Evolutionary conservation across 2,888 invertebrate species (phyloP), one percentile per base, ranked within the genome.

Genomic region (Pharmacophagus antenor): DNA sequence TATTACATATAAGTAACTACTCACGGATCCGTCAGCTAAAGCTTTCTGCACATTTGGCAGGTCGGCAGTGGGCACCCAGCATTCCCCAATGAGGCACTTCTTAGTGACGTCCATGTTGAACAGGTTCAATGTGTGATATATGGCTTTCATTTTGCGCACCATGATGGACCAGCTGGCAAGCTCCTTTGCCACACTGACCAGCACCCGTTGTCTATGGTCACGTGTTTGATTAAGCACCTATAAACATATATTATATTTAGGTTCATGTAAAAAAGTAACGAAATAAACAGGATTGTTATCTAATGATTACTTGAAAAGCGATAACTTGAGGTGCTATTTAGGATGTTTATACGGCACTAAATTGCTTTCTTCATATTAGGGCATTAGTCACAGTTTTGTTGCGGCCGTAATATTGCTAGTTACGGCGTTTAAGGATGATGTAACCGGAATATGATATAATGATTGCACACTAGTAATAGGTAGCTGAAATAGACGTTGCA

Each of bases 91-190:
- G 61, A 96, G 92, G 82, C 96, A 96, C 81, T 96, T 96, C 87
- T 95, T 95, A 6, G 96, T 96, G 63, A 96, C 95, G 72, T 97
- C 96, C 91, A 96, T 93, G 80, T 95, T 97, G 91, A 97, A 97
- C 67, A 96, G 88, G 82, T 97, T 97, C 71, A 97, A 92, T 0
- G 96, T 96, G 83, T 97, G 96, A 88, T 97, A 97, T 79, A 97
- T 96, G 56, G 97, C 96, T 85, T 97, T 97, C 93, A 97, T 96
- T 88, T 97, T 97, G 67, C 95, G 93, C 31, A 97, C 97, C 94
- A 97, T 97, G 64, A 97, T 93, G 70, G 93, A 94, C 98, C 98
- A 98, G 77, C 95, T 95, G 64, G 96, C 94, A 65, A 98, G 90
- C 77, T 97, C 96, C 79, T 97, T 97, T 52, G 97, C 96, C 0